These are phyloP conservation scores for Myoxocephalus aenaeus DNA, from an alignment of 2,797 vertebrate species.

Conservation along the genomic window DNA sequence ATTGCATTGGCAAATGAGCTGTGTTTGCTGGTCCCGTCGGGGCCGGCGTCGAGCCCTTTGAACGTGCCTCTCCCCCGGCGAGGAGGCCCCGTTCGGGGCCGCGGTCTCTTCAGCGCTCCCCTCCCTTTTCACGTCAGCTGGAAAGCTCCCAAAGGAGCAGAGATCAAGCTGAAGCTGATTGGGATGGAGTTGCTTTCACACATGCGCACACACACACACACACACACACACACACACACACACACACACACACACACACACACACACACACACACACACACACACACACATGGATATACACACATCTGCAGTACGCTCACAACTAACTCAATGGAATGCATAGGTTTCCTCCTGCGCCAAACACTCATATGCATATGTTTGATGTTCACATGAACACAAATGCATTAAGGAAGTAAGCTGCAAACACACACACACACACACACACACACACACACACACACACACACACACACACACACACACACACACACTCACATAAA, in stretches of 20 bases:
- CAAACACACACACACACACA: neutral
- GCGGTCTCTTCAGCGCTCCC: slow-evolving; percentile 43
- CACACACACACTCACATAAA: neutral
- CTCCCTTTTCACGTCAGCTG: slow-evolving; percentile 56
- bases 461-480: neutral
- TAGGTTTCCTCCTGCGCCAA: neutral
- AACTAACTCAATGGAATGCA: neutral
- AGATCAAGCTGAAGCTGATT: slow-evolving; percentile 63
- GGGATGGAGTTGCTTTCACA: slow-evolving; percentile 32
- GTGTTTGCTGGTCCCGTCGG: slow-evolving; percentile 76
- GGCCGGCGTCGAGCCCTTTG: slow-evolving; percentile 72
- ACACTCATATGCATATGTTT: neutral
- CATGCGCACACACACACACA: neutral
- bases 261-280: neutral
- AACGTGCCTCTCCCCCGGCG: slow-evolving; percentile 60
- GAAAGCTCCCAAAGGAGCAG: slow-evolving; percentile 50
- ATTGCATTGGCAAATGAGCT: slow-evolving; percentile 81
- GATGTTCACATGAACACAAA: neutral
- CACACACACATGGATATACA: neutral
- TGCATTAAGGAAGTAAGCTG: neutral
- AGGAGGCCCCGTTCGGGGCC: slow-evolving; percentile 66
- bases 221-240: too few relatives aligned
- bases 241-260: neutral
- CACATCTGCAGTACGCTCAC: neutral
- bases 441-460: neutral